A percentile compares a stretch with the other conserved stretches of the same genome.
phyloP scores from a whole-genome alignment of 2,797 vertebrate species.

The Pteronotus mesoamericanus region DNA sequence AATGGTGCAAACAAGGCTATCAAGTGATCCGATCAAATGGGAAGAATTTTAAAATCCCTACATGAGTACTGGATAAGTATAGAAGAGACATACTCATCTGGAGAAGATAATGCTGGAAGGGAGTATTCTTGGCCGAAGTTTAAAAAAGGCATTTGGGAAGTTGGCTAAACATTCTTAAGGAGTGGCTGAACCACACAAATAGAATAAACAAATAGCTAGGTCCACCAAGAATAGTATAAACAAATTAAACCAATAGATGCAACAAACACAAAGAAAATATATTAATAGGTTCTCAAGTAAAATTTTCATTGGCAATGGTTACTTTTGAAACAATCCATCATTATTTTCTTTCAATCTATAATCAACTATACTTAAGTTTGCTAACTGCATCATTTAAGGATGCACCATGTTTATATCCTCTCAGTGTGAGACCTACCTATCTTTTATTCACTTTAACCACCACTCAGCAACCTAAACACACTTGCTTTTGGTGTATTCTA shows the following conservation, averaged over 20 bases:
- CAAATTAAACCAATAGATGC: not conserved
- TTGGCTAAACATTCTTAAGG: conserved; percentile 55
- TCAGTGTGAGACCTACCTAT: not conserved
- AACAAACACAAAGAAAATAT: not conserved
- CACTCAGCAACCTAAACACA: not conserved
- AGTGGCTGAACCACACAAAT: conserved; percentile 55
- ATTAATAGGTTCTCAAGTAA: not conserved
- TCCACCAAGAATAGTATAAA: not conserved
- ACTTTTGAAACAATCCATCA: not conserved
- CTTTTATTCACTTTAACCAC: not conserved
- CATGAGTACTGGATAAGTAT: not conserved
- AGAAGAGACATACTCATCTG: not conserved
- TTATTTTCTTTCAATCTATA: not conserved
- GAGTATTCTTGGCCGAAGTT: conserved; percentile 6
- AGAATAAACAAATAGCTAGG: conserved; percentile 38
- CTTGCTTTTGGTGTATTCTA: not conserved
- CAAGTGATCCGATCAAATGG: not conserved
- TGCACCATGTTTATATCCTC: not conserved
- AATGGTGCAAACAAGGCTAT: not conserved
- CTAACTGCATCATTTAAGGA: not conserved
- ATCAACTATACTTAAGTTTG: not conserved
- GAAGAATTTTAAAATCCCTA: not conserved
- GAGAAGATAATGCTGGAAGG: conserved; percentile 39
- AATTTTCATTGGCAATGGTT: not conserved
- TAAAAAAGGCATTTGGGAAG: not conserved